Percentiles rank a stretch among this genome's conserved stretches.
phyloP scores from a whole-genome alignment of 2,888 invertebrate species.

The Drosophila anomalipes region DNA sequence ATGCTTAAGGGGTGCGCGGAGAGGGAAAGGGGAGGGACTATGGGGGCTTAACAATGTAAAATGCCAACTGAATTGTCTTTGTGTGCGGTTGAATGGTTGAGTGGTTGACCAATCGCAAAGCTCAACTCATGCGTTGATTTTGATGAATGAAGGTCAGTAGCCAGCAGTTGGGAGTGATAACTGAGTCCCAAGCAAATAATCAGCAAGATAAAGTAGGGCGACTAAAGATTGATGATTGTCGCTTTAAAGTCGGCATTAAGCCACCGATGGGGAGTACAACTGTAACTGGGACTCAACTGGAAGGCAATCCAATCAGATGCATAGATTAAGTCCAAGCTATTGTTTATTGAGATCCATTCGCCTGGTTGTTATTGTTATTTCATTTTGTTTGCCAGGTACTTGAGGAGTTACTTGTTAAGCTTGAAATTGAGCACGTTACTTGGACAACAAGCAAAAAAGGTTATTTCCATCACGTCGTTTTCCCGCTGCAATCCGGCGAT shows the following conservation, averaged over 20 bases:
- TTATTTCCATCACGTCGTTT: slow-evolving; percentile 90
- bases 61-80: slow-evolving; percentile 58
- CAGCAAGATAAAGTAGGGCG: slow-evolving; percentile 27
- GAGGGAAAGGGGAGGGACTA: neutral
- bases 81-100: slow-evolving; percentile 8
- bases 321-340: slow-evolving; percentile 32
- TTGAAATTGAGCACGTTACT: slow-evolving; percentile 89
- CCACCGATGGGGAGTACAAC: neutral
- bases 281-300: neutral
- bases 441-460: slow-evolving; percentile 90
- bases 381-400: slow-evolving; percentile 86
- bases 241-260: slow-evolving; percentile 9
- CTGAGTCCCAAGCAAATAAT: slow-evolving; percentile 28
- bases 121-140: slow-evolving; percentile 45
- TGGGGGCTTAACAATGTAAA: slow-evolving; percentile 31
- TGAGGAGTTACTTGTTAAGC: slow-evolving; percentile 88
- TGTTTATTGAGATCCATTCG: slow-evolving; percentile 29
- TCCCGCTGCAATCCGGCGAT: slow-evolving; percentile 89
- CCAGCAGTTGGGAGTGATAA: slow-evolving; percentile 15
- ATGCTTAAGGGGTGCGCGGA: slow-evolving; percentile 6
- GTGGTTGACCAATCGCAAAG: slow-evolving; percentile 37
- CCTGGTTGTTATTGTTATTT: slow-evolving; percentile 16
- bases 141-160: slow-evolving; percentile 71
- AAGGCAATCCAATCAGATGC: slow-evolving; percentile 53
- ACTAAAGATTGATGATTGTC: slow-evolving; percentile 54